These are phyloP conservation scores for Epinephelus lanceolatus DNA, from an alignment of 2,113 vertebrate genomes.

Conservation along the genomic window DNA sequence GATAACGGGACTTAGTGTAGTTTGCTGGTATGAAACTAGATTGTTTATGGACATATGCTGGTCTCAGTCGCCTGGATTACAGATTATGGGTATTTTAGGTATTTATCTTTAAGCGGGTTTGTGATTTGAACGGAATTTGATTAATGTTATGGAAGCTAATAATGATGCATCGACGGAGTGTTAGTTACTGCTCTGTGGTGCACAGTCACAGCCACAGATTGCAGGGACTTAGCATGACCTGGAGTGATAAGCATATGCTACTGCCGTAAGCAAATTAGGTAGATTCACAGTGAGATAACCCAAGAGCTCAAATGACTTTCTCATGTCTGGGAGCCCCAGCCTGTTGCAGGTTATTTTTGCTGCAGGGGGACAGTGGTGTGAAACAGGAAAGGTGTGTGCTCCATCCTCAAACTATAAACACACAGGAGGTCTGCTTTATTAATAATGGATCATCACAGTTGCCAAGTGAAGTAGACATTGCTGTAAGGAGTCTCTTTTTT, in stretches of 20 bases:
- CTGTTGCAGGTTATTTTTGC: constrained; percentile 40
- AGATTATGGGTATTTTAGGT: constrained; percentile 35
- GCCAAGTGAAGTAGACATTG: not conserved
- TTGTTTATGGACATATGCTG: constrained; percentile 38
- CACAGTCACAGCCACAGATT: constrained; percentile 66
- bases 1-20: constrained; percentile 69
- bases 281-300: constrained; percentile 50
- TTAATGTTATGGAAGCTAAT: constrained; percentile 49
- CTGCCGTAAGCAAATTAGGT: constrained; percentile 67
- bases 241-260: constrained; percentile 66
- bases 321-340: constrained; percentile 26
- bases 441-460: not conserved
- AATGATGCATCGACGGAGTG: constrained; percentile 34
- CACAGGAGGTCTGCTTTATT: constrained; percentile 12
- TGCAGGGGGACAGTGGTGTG: not conserved
- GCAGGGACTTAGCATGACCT: constrained; percentile 64
- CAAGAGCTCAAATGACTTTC: constrained; percentile 37
- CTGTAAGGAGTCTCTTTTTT: not conserved
- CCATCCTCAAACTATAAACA: constrained; percentile 40
- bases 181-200: constrained; percentile 35
- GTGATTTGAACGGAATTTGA: constrained; percentile 35
- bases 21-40: constrained; percentile 38
- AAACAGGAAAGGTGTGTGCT: constrained; percentile 43
- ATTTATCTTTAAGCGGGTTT: constrained; percentile 49
- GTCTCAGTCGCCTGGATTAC: constrained; percentile 53